phyloP scores from a whole-genome alignment of 1,140 invertebrate genomes.

The Chelonus insularis region DNA sequence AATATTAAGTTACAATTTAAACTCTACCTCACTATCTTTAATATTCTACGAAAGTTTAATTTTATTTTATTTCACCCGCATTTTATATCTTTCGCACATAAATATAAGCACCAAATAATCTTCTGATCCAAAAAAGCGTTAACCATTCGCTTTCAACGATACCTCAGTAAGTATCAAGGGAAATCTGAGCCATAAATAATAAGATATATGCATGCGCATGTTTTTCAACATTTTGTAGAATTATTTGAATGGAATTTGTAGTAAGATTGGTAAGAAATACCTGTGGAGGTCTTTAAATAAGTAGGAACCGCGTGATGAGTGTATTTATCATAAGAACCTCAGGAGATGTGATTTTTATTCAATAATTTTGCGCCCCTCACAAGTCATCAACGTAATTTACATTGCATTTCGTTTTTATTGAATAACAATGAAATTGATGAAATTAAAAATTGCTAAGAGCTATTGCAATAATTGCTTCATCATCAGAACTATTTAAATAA shows the following conservation, averaged over 20 bases:
- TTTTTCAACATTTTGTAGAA: background rate
- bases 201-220: conserved; percentile 36
- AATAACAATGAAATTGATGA: no score
- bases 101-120: conserved; percentile 26
- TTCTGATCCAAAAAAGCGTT: conserved; percentile 21
- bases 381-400: no score
- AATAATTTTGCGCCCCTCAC: background rate
- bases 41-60: no score
- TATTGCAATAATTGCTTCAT: no score
- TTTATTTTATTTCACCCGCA: conserved; percentile 24
- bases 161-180: conserved; percentile 24
- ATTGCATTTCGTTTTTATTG: no score
- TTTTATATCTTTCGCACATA: conserved; percentile 29
- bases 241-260: conserved; percentile 10
- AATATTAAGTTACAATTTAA: no score
- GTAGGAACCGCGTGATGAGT: no score
- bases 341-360: conserved; percentile 56
- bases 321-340: conserved; percentile 42
- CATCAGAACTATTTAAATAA: no score
- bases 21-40: no score
- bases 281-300: no score
- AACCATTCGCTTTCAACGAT: conserved; percentile 23
- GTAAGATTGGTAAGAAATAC: conserved; percentile 15
- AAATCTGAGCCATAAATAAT: background rate
- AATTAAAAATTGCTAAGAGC: no score